A percentile compares a stretch with the other conserved stretches of the same genome.
These are phyloP conservation scores for Troides aeacus DNA, from an alignment of 2,888 invertebrate species.

Conservation along the genomic window DNA sequence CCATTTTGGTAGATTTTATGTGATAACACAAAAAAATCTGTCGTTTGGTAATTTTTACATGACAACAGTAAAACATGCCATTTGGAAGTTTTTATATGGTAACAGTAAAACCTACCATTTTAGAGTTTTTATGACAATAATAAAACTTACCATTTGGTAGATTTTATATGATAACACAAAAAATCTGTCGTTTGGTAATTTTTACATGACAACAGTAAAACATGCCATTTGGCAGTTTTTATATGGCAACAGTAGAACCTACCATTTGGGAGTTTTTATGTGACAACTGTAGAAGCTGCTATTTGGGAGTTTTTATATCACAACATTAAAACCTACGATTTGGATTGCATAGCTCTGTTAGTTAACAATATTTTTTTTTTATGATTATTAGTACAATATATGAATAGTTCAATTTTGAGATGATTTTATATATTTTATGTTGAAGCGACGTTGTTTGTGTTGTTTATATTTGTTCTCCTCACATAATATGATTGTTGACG, in stretches of 20 bases:
- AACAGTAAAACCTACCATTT: too few species aligned
- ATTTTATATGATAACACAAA: too few species aligned
- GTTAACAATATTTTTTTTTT: background rate
- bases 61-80: background rate
- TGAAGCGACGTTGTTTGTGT: constrained; percentile 31
- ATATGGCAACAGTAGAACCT: too few species aligned
- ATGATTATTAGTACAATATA: constrained; percentile 19
- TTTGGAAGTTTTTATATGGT: background rate
- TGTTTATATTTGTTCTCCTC: constrained; percentile 24
- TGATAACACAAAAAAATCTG: too few species aligned
- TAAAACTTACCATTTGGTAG: too few species aligned
- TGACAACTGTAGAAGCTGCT: too few species aligned
- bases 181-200: background rate
- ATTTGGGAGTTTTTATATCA: background rate
- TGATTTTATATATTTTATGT: constrained; percentile 17
- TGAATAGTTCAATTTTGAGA: constrained; percentile 3
- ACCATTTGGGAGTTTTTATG: too few species aligned
- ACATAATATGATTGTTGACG: constrained; percentile 59
- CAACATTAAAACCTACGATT: background rate
- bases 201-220: background rate
- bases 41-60: constrained; percentile 2
- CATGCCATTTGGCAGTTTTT: background rate
- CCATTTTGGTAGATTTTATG: too few species aligned
- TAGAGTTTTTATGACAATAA: too few species aligned
- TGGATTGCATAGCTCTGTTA: constrained; percentile 5